Percentiles rank a stretch among this genome's conserved stretches.
Evolutionary conservation across 2,888 invertebrate genomes (phyloP).

Genomic region (Cantharis lateralis): DNA sequence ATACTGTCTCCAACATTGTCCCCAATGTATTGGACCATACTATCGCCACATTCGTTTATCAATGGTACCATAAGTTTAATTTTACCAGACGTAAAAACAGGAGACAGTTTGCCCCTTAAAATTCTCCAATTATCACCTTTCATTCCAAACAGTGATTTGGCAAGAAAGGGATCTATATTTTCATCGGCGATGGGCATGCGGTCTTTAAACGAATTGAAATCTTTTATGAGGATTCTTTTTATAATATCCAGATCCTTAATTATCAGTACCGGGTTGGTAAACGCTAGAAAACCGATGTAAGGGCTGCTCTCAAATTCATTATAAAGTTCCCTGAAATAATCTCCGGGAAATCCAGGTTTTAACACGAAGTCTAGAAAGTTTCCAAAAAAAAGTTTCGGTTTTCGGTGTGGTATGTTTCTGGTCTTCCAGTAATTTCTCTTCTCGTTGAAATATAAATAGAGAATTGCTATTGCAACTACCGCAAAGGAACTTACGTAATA

Average conservation of each 20-base stretch:
- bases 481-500: neutral
- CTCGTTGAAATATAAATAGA: neutral
- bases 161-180: conserved; percentile 52
- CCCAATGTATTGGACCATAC: neutral
- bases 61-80: conserved; percentile 59
- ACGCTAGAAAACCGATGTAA: conserved; percentile 58
- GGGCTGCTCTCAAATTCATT: conserved; percentile 40
- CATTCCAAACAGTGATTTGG: conserved; percentile 54
- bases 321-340: conserved; percentile 45
- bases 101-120: conserved; percentile 59
- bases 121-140: conserved; percentile 60
- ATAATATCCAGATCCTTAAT: conserved; percentile 56
- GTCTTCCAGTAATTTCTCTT: conserved; percentile 54
- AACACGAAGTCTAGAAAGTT: conserved; percentile 51
- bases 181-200: conserved; percentile 54
- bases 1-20: conserved; percentile 8
- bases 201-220: conserved; percentile 58
- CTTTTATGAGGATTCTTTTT: conserved; percentile 56
- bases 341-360: conserved; percentile 46
- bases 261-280: conserved; percentile 57
- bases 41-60: conserved; percentile 51
- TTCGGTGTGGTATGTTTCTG: conserved; percentile 49
- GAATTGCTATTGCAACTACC: neutral
- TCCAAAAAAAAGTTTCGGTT: conserved; percentile 53
- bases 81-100: conserved; percentile 61